These are phyloP conservation scores for Amphipyra berbera DNA, from an alignment of 2,888 invertebrate species.

Conservation along the genomic window DNA sequence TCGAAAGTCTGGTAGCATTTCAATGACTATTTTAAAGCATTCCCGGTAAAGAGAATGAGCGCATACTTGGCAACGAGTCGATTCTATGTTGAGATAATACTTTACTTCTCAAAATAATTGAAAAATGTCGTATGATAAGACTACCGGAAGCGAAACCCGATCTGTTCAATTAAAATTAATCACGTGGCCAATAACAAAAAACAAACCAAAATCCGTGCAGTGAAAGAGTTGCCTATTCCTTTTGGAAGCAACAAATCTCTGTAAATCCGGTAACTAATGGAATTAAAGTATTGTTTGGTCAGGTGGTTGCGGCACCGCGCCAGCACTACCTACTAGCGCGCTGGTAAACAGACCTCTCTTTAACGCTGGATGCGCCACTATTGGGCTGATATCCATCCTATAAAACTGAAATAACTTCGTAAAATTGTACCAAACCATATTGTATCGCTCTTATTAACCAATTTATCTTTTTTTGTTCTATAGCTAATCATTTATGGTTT, in stretches of 20 bases:
- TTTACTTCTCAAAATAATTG: too few relatives aligned
- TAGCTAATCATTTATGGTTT: slow-evolving; percentile 42
- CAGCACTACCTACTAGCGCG: slow-evolving; percentile 2
- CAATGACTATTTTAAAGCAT: slow-evolving; percentile 47
- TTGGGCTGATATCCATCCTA: slow-evolving; percentile 59
- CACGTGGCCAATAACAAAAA: slow-evolving; percentile 30
- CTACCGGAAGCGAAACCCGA: slow-evolving; percentile 19
- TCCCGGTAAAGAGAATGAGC: slow-evolving; percentile 39
- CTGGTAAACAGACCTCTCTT: slow-evolving; percentile 56
- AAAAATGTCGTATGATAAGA: slow-evolving; percentile 16
- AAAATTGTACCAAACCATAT: too few relatives aligned
- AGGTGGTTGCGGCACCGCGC: slow-evolving; percentile 62
- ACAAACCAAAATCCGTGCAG: slow-evolving; percentile 38
- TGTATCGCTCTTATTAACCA: slow-evolving; percentile 34
- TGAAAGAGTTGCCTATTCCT: slow-evolving; percentile 32
- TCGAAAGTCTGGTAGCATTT: slow-evolving; percentile 32
- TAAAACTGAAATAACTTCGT: slow-evolving; percentile 55
- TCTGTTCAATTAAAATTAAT: slow-evolving; percentile 33
- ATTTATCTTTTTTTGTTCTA: slow-evolving; percentile 44
- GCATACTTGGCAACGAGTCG: neutral
- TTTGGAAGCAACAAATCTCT: slow-evolving; percentile 55
- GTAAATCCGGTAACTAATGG: slow-evolving; percentile 65
- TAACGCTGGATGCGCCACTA: neutral
- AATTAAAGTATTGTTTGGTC: slow-evolving; percentile 76
- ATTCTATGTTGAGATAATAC: too few relatives aligned